Base-by-base conservation (phyloP, 2,113 vertebrate genomes). In the Rhadina sibilatrix region DNA sequence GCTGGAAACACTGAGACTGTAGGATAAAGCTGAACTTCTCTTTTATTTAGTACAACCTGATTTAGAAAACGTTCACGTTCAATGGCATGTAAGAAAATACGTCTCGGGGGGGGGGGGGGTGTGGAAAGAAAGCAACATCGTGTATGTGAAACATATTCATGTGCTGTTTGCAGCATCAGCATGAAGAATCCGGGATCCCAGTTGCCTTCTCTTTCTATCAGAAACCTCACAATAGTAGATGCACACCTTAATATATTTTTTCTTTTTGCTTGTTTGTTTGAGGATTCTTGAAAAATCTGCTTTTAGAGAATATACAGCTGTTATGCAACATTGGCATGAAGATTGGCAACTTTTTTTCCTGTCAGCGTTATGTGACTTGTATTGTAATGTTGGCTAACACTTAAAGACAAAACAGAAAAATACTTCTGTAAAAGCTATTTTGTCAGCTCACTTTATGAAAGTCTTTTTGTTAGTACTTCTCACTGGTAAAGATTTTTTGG, bases 401-500 rank as follows among this genome's bases (percentile, higher is more conserved):
- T 14, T 86, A 54, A 90, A 63, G 64, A 87, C 30, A 78, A 65
- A 93, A 37, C 27, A 33, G 54, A 35, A 21, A 54, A 60, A 65
- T 31, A 40, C 44, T 84, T 88, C 6, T 35, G 47, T 54, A 50
- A 83, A 59, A 68, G 83, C 65, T 23, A 60, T 71, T 53, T 54
- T 60, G 35, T 57, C 40, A 56, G 31, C n/a, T 46, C 72, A 33
- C 2, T 87, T 92, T 91, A 46, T 6, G 20, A 42, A 53, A 17
- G 23, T 28, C 71, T 69, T 53, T 15, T 17, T 31, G 42, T 35
- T 83, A 65, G 42, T 38, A 27, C 54, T 57, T 84, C 28, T 44
- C 11, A 12, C 79, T 89, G 89, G 93, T 96, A 92, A 96, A 94
- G 53, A 28, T 91, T 88, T 97, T 97, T 95, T 93, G 81, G 82